Evolutionary conservation across 1,140 invertebrate species (phyloP), one percentile per base, ranked within the genome.

Genomic region (Palaemon carinicauda): DNA sequence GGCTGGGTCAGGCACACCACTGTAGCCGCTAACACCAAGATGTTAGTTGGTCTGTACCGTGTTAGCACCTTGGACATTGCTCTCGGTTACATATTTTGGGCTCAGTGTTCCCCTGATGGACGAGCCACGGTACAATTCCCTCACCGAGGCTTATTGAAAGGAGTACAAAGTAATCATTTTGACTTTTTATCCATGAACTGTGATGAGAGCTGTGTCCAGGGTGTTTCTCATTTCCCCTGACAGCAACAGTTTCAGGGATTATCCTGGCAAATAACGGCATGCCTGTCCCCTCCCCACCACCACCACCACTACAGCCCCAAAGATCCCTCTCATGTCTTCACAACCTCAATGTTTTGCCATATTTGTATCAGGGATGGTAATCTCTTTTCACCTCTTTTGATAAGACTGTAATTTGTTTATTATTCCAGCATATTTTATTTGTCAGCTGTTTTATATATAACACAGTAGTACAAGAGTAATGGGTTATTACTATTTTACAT

Each of bases 301-400:
- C 73, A 56, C 82, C 73, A 82, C 65, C 81, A 82, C 81, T 24
- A 80, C 78, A 80, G 84, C 84, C 77, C 77, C 65, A 80, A 80
- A 80, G 65, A 65, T 53, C 54, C 75, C 69, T 86, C 84, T 86
- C 84, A 80, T 69, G 65, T 86, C 77, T 80, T 86, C 84, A 87
- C 78, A 80, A 80, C 84, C 84, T 87, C 84, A 87, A 65, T 74
- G 78, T 73, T 53, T 74, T 51, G 84, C 84, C 84, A 87, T 87
- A 87, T 80, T 87, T 87, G 84, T 87, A 87, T 87, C 84, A 87
- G 84, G 84, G 84, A 87, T 80, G 77, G 84, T 87, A 87, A 80
- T 87, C 77, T 87, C 78, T 85, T 79, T 41, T 85, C 82, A 79
- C 60, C 75, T 79, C 60, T 85, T 85, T 85, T 79, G 75, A 85